phyloP scores from a whole-genome alignment of 2,797 vertebrate species.

The Pangasius sanitwongsei region DNA sequence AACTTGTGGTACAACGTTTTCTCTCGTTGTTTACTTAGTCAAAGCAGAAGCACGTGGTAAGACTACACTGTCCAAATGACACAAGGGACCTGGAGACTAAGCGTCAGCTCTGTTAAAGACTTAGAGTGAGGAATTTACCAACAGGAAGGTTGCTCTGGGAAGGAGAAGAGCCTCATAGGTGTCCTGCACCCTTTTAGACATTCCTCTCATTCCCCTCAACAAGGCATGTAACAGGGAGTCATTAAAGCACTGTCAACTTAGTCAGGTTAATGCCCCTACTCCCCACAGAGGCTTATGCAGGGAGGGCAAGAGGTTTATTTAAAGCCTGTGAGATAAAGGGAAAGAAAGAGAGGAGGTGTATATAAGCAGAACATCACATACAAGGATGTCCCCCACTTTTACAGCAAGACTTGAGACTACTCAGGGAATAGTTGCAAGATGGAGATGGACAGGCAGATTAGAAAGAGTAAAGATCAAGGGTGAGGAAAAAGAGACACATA shows the following conservation, averaged over 20 bases:
- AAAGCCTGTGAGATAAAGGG: slow-evolving; percentile 43
- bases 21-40: slow-evolving; percentile 31
- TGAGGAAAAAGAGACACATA: neutral
- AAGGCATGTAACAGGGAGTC: slow-evolving; percentile 77
- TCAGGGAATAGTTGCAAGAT: neutral
- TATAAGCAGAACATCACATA: slow-evolving; percentile 3
- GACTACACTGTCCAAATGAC: neutral
- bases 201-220: slow-evolving; percentile 63
- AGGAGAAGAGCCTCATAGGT: slow-evolving; percentile 36
- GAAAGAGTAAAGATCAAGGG: slow-evolving; percentile 34
- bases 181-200: slow-evolving; percentile 54
- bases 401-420: slow-evolving; percentile 6
- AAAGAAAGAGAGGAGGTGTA: neutral
- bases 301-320: slow-evolving; percentile 41
- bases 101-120: slow-evolving; percentile 33
- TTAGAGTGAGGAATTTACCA: slow-evolving; percentile 26
- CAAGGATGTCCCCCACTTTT: neutral
- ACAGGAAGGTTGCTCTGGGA: slow-evolving; percentile 33
- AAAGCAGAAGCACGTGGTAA: slow-evolving; percentile 42
- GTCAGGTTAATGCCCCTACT: slow-evolving; percentile 36
- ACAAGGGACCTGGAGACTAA: neutral
- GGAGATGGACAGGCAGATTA: slow-evolving; percentile 48
- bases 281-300: slow-evolving; percentile 39
- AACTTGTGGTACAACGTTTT: slow-evolving; percentile 24
- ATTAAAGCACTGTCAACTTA: slow-evolving; percentile 66